Conservation (phyloP, 1,140 invertebrate genomes). For the Dolichoris vasculosae region DNA sequence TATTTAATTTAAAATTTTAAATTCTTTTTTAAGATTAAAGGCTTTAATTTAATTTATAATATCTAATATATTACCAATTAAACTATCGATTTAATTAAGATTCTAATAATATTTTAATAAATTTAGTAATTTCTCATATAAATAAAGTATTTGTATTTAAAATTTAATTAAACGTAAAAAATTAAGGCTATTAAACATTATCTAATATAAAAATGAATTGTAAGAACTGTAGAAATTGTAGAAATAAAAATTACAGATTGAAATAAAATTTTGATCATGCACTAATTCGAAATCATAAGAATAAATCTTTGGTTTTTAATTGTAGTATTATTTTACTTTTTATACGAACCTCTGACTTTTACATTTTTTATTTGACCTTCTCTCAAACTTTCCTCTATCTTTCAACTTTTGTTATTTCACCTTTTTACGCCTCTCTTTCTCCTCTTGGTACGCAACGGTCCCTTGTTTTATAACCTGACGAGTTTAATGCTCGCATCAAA, state of each 20-base stretch:
- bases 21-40: no score
- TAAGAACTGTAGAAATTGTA: neutral
- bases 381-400: constrained; percentile 43
- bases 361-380: constrained; percentile 1
- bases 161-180: no score
- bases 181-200: no score
- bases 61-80: no score
- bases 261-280: neutral
- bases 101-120: no score
- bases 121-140: no score
- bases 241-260: neutral
- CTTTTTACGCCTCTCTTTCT: neutral
- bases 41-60: no score
- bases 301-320: constrained; percentile 8
- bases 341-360: neutral
- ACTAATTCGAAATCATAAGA: neutral
- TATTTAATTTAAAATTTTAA: no score
- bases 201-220: neutral
- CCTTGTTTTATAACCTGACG: constrained; percentile 69
- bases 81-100: no score
- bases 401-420: constrained; percentile 8
- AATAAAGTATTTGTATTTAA: no score
- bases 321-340: constrained; percentile 1
- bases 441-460: neutral
- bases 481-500: constrained; percentile 73